Evolutionary conservation across 2,797 vertebrate species (phyloP), one percentile per base, ranked within the genome.

Genomic region (Anisognathus igniventris): DNA sequence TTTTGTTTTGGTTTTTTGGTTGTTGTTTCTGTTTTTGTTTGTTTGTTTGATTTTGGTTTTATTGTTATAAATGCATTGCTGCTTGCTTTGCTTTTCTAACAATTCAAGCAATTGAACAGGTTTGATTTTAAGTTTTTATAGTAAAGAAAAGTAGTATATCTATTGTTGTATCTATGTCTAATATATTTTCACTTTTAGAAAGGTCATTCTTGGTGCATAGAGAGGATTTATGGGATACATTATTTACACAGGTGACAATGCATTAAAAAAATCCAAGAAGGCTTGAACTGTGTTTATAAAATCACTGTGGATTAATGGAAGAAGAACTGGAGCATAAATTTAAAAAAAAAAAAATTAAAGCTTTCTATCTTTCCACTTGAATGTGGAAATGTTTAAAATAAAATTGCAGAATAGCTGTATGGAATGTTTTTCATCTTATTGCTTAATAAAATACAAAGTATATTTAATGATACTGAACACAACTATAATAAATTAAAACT

Each of bases 211-310:
- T 72, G 13, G 35, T 42, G 20, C 27, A 39, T 17, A 20, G 3
- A 68, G 3, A 40, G 10, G 5, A 48, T 45, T 78, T 53, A 50
- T 45, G 14, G n/a, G 17, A 50, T 3, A 33, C 5, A 19, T 20
- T 50, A 21, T 4, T 83, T 65, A 44, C 7, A 39, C 9, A 62
- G 2, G 3, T 61, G 28, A 44, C 17, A 64, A 33, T 0, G 3
- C 30, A 20, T 39, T 76, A 56, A 53, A 64, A 44, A 13, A 0
- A 4, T 1, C 0, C 12, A 45, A 56, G 27, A n/a, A 31, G 2
- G 13, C 5, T 40, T 65, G 6, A 4, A 17, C 33, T 67, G 30
- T 25, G 2, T 25, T 51, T 66, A 62, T 30, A 60, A 65, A 87
- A 81, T 48, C 1, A 0, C 1, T 31, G 9, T 17, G 13, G 33